These are phyloP conservation scores for Cephalotes varians DNA, from an alignment of 2,888 invertebrate genomes.

Conservation along the genomic window DNA sequence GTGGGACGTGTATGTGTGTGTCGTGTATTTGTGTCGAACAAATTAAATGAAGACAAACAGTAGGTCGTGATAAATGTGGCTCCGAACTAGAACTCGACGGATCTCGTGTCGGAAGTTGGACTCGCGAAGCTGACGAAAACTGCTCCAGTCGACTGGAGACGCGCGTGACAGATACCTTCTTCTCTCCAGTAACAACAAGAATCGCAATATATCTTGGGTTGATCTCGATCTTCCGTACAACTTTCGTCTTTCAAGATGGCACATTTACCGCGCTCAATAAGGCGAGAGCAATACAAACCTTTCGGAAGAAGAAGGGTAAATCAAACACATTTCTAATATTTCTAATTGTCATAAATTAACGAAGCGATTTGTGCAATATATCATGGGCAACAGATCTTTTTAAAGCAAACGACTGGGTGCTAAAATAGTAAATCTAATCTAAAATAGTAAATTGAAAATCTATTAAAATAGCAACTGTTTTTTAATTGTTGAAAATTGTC, in stretches of 20 bases:
- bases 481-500: constrained; percentile 65
- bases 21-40: constrained; percentile 31
- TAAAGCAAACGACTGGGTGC: constrained; percentile 57
- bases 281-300: constrained; percentile 83
- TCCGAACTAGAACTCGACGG: constrained; percentile 73
- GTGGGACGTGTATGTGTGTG: background rate
- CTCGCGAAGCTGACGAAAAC: constrained; percentile 81
- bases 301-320: constrained; percentile 84
- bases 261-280: constrained; percentile 81
- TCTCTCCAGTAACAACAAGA: constrained; percentile 14
- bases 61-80: constrained; percentile 76
- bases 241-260: constrained; percentile 77
- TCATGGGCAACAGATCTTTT: background rate
- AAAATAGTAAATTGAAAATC: too few relatives aligned
- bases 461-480: constrained; percentile 70
- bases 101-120: constrained; percentile 75
- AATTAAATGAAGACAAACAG: constrained; percentile 51
- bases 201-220: constrained; percentile 3
- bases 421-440: constrained; percentile 67
- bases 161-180: constrained; percentile 12
- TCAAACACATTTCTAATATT: constrained; percentile 14
- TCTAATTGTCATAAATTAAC: background rate
- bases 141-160: constrained; percentile 53
- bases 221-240: background rate
- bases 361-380: background rate